phyloP scores from a whole-genome alignment of 2,888 invertebrate genomes.

The Ophioninae sp. region DNA sequence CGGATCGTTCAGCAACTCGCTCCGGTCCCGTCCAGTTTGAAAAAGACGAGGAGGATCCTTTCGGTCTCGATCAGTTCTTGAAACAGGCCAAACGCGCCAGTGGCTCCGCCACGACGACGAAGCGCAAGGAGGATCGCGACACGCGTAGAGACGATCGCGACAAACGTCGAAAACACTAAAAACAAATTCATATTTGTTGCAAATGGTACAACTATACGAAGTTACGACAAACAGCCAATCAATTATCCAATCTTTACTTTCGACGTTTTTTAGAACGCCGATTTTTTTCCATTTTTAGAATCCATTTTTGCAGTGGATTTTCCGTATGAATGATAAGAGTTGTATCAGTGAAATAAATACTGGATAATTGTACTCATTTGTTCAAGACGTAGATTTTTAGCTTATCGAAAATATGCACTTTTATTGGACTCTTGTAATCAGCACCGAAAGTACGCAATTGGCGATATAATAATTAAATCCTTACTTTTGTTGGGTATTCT shows the following conservation, averaged over 20 bases:
- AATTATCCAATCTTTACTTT: neutral
- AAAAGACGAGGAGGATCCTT: constrained; percentile 94
- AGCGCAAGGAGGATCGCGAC: constrained; percentile 83
- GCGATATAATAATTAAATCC: neutral
- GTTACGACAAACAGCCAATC: neutral
- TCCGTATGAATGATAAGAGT: neutral
- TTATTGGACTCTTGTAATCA: neutral
- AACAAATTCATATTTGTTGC: neutral
- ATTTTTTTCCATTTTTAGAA: no score
- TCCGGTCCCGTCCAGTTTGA: constrained; percentile 98
- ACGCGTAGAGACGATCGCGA: constrained; percentile 77
- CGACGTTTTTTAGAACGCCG: neutral
- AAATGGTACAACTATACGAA: neutral
- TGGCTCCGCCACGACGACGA: constrained; percentile 82
- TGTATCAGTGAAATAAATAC: neutral
- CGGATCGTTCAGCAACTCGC: constrained; percentile 88
- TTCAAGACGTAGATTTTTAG: neutral
- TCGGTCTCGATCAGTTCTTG: constrained; percentile 99
- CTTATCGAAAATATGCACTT: neutral
- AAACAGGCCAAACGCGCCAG: constrained; percentile 96
- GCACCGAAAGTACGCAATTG: neutral
- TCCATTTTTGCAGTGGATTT: no score
- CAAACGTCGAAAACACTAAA: constrained; percentile 70
- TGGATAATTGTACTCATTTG: neutral
- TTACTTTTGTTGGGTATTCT: neutral